Conservation (phyloP, 2,113 vertebrate species). For the Pteruthius melanotis region DNA sequence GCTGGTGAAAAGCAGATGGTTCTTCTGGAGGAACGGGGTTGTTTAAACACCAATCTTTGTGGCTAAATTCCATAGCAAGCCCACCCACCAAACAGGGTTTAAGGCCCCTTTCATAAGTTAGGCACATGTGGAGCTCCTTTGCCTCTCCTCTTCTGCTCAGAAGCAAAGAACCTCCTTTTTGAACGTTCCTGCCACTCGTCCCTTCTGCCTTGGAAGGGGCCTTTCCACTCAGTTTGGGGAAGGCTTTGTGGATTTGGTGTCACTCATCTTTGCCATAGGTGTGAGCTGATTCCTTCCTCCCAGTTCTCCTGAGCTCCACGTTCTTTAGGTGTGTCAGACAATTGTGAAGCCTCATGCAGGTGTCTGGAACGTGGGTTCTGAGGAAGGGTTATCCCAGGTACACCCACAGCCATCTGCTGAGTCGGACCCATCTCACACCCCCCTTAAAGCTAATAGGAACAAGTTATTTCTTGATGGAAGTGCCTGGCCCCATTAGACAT, state of each 20-base stretch:
- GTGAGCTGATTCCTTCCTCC: neutral
- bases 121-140: fast-evolving
- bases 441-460: neutral
- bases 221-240: neutral
- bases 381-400: neutral
- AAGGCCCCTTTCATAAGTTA: neutral
- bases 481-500: neutral
- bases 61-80: neutral
- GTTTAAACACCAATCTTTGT: neutral
- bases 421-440: neutral
- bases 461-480: conserved; percentile 27
- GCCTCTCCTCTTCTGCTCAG: neutral
- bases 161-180: neutral
- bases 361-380: neutral
- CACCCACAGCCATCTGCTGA: neutral
- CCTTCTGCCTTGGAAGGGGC: neutral
- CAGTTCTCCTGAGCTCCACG: neutral
- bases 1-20: neutral
- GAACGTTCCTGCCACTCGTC: neutral
- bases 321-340: neutral
- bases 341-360: neutral
- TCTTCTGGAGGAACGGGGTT: neutral
- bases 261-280: neutral
- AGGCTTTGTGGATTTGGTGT: neutral
- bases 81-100: neutral